phyloP scores from a whole-genome alignment of 1,140 invertebrate species.

The Pemphigus obesinymphae region DNA sequence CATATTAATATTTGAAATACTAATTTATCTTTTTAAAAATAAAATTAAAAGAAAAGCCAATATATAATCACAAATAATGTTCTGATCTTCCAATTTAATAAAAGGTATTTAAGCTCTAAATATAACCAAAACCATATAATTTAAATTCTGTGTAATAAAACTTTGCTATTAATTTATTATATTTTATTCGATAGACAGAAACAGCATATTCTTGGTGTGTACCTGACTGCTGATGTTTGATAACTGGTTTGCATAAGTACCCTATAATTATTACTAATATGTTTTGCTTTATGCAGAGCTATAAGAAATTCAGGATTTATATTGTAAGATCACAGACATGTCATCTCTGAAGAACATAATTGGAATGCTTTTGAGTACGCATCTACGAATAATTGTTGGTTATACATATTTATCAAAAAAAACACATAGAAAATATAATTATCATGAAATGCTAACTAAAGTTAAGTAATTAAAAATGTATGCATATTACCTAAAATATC shows the following conservation, averaged over 20 bases:
- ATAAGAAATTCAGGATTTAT: slow-evolving; percentile 76
- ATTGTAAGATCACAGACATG: slow-evolving; percentile 65
- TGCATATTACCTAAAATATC: slow-evolving; percentile 51
- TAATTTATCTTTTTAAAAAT: too few species aligned
- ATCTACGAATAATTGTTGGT: slow-evolving; percentile 74
- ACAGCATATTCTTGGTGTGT: slow-evolving; percentile 67
- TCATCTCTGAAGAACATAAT: slow-evolving; percentile 70
- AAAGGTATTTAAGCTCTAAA: too few species aligned
- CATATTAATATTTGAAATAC: too few species aligned
- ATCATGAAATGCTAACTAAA: background rate
- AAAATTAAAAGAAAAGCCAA: too few species aligned
- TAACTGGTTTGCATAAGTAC: slow-evolving; percentile 72
- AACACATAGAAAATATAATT: slow-evolving; percentile 16
- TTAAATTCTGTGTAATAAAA: too few species aligned
- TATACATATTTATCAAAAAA: slow-evolving; percentile 67
- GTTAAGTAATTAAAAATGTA: background rate
- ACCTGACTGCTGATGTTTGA: slow-evolving; percentile 80
- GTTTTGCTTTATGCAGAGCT: slow-evolving; percentile 68
- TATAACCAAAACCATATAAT: too few species aligned
- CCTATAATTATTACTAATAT: slow-evolving; percentile 70
- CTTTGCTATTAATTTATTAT: too few species aligned
- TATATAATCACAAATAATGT: too few species aligned
- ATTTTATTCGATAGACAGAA: too few species aligned
- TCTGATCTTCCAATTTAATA: too few species aligned
- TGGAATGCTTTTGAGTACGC: slow-evolving; percentile 82